These are phyloP conservation scores for Microplitis demolitor DNA, from an alignment of 1,140 invertebrate species.

Conservation along the genomic window DNA sequence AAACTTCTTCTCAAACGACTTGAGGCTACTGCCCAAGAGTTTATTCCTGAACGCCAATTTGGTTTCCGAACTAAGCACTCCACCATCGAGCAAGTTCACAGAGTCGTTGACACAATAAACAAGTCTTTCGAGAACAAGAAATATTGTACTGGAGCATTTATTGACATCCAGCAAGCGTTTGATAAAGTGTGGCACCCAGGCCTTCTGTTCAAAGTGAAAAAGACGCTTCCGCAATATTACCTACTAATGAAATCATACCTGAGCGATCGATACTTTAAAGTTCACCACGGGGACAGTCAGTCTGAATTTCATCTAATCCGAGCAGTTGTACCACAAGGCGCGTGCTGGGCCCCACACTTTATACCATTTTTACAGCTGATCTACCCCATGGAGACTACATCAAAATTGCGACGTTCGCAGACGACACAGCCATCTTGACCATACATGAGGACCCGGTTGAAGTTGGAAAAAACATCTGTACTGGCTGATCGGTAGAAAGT, in stretches of 20 bases:
- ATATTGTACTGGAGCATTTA: constrained; percentile 40
- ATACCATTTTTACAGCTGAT: constrained; percentile 18
- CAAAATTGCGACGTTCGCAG: too few species aligned
- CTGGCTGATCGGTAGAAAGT: too few species aligned
- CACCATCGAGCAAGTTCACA: constrained; percentile 40
- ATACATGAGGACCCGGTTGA: not conserved
- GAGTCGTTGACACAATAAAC: constrained; percentile 34
- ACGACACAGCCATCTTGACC: too few species aligned
- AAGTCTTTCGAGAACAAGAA: constrained; percentile 37
- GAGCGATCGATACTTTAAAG: constrained; percentile 31
- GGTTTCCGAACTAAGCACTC: constrained; percentile 44
- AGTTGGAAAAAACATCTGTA: not conserved
- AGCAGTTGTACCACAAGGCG: constrained; percentile 45
- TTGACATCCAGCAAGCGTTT: constrained; percentile 48
- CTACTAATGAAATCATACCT: constrained; percentile 28
- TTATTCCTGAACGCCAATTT: constrained; percentile 44
- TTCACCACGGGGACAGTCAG: constrained; percentile 45
- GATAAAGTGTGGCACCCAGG: constrained; percentile 46
- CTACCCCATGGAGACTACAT: not conserved
- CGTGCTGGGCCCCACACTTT: constrained; percentile 39
- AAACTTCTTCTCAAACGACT: constrained; percentile 33
- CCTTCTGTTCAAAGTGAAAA: constrained; percentile 40
- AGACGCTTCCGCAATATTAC: constrained; percentile 10
- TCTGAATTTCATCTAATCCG: constrained; percentile 42
- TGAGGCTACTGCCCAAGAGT: constrained; percentile 31